phyloP scores from a whole-genome alignment of 2,113 vertebrate species.

The Grammomys surdaster region DNA sequence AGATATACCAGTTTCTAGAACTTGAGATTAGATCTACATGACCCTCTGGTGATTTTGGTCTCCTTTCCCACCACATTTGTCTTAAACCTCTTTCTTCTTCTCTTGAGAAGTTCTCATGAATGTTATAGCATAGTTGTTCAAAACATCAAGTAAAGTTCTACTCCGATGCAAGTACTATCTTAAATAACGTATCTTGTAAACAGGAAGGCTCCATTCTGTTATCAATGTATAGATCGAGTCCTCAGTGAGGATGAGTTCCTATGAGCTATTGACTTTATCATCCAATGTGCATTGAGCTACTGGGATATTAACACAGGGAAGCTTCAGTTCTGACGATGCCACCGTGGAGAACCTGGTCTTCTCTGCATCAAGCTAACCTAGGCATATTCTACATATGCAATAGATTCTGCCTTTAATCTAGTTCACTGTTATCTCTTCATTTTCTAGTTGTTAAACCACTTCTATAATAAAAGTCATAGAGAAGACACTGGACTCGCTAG shows the following conservation, averaged over 20 bases:
- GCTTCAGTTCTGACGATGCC: too few species aligned
- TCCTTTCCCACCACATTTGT: background rate
- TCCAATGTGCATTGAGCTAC: background rate
- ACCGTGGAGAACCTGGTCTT: background rate
- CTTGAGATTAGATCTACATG: background rate
- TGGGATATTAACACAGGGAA: background rate
- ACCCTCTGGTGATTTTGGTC: background rate
- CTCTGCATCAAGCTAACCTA: background rate
- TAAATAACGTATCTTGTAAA: background rate
- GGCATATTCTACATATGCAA: background rate
- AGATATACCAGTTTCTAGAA: background rate
- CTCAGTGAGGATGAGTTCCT: background rate
- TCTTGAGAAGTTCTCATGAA: constrained; percentile 12
- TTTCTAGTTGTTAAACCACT: background rate
- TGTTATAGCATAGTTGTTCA: background rate
- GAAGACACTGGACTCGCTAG: constrained; percentile 25
- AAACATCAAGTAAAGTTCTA: background rate
- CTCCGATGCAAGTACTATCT: background rate
- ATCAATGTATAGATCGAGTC: background rate
- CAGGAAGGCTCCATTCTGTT: background rate
- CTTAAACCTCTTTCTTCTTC: background rate
- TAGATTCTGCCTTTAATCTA: background rate
- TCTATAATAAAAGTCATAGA: background rate
- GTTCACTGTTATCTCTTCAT: background rate
- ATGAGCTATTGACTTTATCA: background rate